phyloP scores from a whole-genome alignment of 2,888 invertebrate species.

The Leistus spinibarbis region DNA sequence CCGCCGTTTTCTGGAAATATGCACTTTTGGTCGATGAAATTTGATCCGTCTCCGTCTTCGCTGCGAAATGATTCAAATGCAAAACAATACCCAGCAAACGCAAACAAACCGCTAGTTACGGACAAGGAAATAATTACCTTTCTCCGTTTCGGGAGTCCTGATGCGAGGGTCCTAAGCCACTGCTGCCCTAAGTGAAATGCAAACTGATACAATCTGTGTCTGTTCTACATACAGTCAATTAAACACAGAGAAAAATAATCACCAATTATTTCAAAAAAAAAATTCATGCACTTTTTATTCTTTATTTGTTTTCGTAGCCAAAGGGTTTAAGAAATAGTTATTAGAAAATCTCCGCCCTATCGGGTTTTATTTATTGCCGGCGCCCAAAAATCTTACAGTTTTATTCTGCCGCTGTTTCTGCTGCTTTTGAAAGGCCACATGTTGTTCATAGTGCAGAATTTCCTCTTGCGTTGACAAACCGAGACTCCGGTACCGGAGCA shows the following conservation, averaged over 20 bases:
- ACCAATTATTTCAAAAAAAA: background rate
- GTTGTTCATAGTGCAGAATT: constrained; percentile 86
- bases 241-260: background rate
- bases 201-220: constrained; percentile 69
- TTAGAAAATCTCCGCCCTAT: background rate
- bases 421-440: constrained; percentile 67
- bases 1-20: constrained; percentile 72
- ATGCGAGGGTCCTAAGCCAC: constrained; percentile 70
- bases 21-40: constrained; percentile 87
- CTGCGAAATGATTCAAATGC: constrained; percentile 54
- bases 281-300: too few relatives aligned
- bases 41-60: constrained; percentile 78
- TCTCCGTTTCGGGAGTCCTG: constrained; percentile 64
- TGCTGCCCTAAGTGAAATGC: constrained; percentile 81
- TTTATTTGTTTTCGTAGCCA: too few relatives aligned
- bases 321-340: too few relatives aligned
- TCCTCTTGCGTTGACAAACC: constrained; percentile 85
- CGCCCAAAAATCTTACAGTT: constrained; percentile 59
- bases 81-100: constrained; percentile 8
- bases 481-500: constrained; percentile 82
- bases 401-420: constrained; percentile 71
- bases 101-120: background rate
- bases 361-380: background rate
- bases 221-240: constrained; percentile 28
- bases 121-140: constrained; percentile 67